Evolutionary conservation across 2,888 invertebrate genomes (phyloP), one percentile per base, ranked within the genome.

Genomic region (Stictocephala bisonia): DNA sequence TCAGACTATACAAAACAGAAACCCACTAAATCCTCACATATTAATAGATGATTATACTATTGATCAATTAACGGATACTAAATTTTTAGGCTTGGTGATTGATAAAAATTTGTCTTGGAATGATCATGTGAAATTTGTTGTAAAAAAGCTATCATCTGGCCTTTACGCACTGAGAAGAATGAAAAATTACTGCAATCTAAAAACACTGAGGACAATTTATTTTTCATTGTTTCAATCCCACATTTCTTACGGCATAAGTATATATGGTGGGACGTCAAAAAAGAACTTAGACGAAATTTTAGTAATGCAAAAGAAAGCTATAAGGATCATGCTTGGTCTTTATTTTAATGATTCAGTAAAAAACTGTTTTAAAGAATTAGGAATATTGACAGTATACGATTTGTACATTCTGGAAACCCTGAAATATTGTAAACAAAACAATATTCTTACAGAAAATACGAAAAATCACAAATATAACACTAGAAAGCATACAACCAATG

Each of bases 31-130:
- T n/a, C n/a, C n/a, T n/a, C n/a, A n/a, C n/a, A n/a, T n/a, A n/a
- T n/a, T n/a, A n/a, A n/a, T n/a, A n/a, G n/a, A n/a, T n/a, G n/a
- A n/a, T n/a, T n/a, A n/a, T n/a, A n/a, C n/a, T n/a, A n/a, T n/a
- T n/a, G n/a, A n/a, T n/a, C n/a, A 40, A 40, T 40, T 40, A 40
- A 11, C 9, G 40, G 40, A 9, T 11, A 40, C 40, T 40, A 9
- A 40, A 40, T 40, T 13, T 11, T 40, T 40, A n/a, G n/a, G 9
- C 40, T 11, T 11, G 11, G 13, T 44, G 44, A 44, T 44, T 44
- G 44, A 44, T 44, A 20, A 44, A 44, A 15, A 44, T 44, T 44
- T 44, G 44, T 44, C 44, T 18, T 44, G 44, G 44, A 44, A 44
- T 20, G 20, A 44, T 15, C 44, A 44, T 44, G 44, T 44, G 3